Evolutionary conservation across 2,888 invertebrate species (phyloP), one percentile per base, ranked within the genome.

Genomic region (Drosophila sordidula): DNA sequence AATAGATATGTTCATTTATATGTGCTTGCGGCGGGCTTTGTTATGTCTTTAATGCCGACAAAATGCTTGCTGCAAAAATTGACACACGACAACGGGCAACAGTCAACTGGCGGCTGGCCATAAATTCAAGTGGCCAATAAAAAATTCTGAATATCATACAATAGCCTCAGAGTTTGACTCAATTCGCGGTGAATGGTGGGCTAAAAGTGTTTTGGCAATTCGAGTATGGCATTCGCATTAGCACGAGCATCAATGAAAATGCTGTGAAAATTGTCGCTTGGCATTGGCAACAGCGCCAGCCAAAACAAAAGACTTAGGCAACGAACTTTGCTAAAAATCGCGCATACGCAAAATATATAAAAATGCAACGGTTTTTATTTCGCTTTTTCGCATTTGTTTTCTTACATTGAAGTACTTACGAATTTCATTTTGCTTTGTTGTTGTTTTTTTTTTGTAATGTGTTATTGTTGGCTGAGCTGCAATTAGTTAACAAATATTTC

Each of bases 41-140:
- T 77, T 58, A 66, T 46, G 57, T 58, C 64, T 66, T 75, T 71
- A 62, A 72, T 56, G 75, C 67, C 78, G 74, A 62, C 75, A 78
- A 71, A 75, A 75, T 59, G 64, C 51, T 76, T 46, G 75, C 70
- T 42, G 55, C 47, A 58, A 58, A 68, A 73, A 69, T 66, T 75
- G 84, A 79, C 82, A 87, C 79, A 78, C 80, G 82, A 76, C 71
- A 70, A 63, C 70, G 50, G 68, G 50, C 68, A 41, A 55, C 55
- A 50, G 64, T 63, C 63, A 49, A 57, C 72, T 51, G 72, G 71
- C 56, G 59, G 65, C 50, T 54, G 72, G 67, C 82, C 80, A 86
- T 89, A 86, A 89, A 89, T 86, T 87, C 76, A 70, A 71, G 65
- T 84, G 89, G 44, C 74, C 75, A 89, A 87, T 89, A 82, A 87